Base-by-base conservation (phyloP, 2,113 vertebrate species). In the Oryzias javanicus region DNA sequence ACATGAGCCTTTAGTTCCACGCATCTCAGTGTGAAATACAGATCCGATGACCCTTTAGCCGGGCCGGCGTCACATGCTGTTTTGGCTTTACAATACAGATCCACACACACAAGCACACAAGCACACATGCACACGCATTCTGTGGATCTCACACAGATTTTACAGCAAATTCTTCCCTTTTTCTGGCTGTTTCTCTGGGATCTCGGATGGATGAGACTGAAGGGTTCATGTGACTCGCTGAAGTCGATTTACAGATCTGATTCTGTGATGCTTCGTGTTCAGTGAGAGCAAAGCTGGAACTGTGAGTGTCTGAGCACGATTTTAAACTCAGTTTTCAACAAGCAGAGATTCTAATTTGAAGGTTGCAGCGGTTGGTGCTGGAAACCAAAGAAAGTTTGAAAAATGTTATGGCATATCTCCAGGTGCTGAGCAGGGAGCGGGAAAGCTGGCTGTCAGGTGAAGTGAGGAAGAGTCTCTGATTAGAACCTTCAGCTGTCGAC, bases 11-110 rank as follows among this genome's bases (percentile, higher is more conserved):
- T 64, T 5, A 3, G 58, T 78, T 78, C 46, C 68, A 48, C 41
- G 10, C 19, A 62, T 68, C 16, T 1, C 49, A 12, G 41, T 35
- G 55, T 75, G 70, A 58, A 75, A 74, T 51, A 18, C 60, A 42
- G 41, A 67, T 53, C 67, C 48, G 78, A 42, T 66, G 61, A 67
- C 60, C 42, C 44, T 44, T 57, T 16, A 53, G 46, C 45, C 4
- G 1, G 29, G 52, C 4, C 49, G 18, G 57, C n/a, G 6, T 83
- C 78, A 81, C 78, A 73, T 79, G 74, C 5, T 56, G 20, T 4
- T 3, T n/a, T n/a, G 42, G 49, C 40, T 46, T 42, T 10, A 15
- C n/a, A 27, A 44, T 12, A 22, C 57, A 72, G 41, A 42, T n/a
- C 0, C 48, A 14, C 49, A 46, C 22, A 42, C 14, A 60, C 20